Evolutionary conservation across 2,797 vertebrate species (phyloP), one percentile per base, ranked within the genome.

Genomic region (Coluber constrictor): DNA sequence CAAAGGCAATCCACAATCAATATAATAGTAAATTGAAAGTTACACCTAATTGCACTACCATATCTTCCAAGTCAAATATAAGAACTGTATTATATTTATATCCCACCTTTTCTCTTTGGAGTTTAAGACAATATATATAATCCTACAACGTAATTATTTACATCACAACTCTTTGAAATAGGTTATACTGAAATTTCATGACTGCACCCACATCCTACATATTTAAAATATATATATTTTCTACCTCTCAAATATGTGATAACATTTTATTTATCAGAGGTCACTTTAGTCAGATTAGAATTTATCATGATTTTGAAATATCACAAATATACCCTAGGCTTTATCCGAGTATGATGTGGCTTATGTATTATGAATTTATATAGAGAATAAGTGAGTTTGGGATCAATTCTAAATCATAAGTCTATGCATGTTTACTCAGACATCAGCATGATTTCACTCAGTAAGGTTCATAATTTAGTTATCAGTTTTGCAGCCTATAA

Each of bases 41-140:
- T 87, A 37, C 3, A 13, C 70, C 43, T 43, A 61, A 18, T 3
- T 74, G 13, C 66, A 74, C 9, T 61, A 55, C 18, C 61, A 13
- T 13, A 70, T 47, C 79, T 61, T 3, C 79, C 60, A 92, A 91
- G 94, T 74, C 15, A 91, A 90, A 95, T 94, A 92, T 95, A 92
- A 66, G 86, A 95, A 83, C 20, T 47, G 9, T 47, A 43, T 93
- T 87, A 29, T 57, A 88, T 88, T 88, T 88, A 88, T 88, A 88
- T 37, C 54, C 29, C 16, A 56, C 54, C 54, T 87, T 56, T 87
- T 18, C n/a, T 57, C n/a, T n/a, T 32, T 23, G n/a, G 55, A 57
- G 55, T 56, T 57, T 32, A 87, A 20, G 9, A 5, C 11, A 23
- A 88, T 20, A 23, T 37, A 37, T 6, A 88, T 37, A 59, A 32